phyloP scores from a whole-genome alignment of 2,888 invertebrate genomes.

The Deroplatys truncata region DNA sequence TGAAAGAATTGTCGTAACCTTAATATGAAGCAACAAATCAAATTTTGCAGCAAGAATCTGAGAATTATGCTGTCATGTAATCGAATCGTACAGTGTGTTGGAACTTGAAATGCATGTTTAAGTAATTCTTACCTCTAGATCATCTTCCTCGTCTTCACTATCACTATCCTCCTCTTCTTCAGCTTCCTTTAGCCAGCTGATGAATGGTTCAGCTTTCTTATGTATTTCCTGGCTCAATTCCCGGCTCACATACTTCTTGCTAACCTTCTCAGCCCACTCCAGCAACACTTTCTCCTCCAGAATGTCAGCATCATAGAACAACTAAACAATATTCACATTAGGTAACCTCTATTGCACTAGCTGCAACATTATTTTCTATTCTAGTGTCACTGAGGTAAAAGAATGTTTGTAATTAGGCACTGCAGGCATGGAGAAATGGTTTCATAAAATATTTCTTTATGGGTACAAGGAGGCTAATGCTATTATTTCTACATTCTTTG shows the following conservation, averaged over 20 bases:
- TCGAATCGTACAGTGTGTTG: no score
- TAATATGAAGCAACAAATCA: no score
- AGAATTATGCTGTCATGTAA: no score
- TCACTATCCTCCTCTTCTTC: conserved; percentile 88
- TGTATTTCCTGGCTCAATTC: conserved; percentile 91
- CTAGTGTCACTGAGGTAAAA: background rate
- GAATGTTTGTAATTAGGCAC: background rate
- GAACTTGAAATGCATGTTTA: no score
- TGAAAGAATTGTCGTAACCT: no score
- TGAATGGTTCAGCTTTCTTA: conserved; percentile 85
- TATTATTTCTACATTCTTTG: no score
- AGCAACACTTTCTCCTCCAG: conserved; percentile 90
- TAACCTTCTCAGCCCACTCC: conserved; percentile 94
- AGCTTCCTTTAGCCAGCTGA: conserved; percentile 96
- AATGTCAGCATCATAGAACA: conserved; percentile 92
- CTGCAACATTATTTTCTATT: background rate
- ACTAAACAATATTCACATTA: conserved; percentile 46
- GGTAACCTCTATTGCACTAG: background rate
- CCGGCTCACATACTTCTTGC: conserved; percentile 89
- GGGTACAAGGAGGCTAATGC: no score
- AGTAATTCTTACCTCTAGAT: conserved; percentile 53
- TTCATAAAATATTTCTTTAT: no score
- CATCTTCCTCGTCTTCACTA: conserved; percentile 65
- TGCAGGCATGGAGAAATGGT: no score
- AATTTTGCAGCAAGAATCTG: no score